A percentile compares a stretch with the other conserved stretches of the same genome.
phyloP scores from a whole-genome alignment of 2,888 invertebrate species.

The Lasioglossum pauxillum region DNA sequence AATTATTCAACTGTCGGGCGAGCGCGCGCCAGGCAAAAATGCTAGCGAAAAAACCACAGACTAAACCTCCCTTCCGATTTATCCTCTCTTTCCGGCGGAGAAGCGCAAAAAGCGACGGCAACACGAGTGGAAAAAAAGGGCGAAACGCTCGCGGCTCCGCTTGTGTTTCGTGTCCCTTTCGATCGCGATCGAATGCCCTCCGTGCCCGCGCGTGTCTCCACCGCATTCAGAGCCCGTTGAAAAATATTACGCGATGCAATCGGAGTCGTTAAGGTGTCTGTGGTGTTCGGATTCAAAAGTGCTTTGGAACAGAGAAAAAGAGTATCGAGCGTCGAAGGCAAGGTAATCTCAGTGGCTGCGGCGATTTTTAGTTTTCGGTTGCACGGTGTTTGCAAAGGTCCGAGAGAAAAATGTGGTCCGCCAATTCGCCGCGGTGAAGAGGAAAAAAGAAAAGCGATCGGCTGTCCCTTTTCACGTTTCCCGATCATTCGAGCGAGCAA shows the following conservation, averaged over 20 bases:
- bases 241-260: neutral
- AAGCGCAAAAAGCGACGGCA: slow-evolving; percentile 32
- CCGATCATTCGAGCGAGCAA: neutral
- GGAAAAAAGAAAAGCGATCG: neutral
- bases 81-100: slow-evolving; percentile 54
- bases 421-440: neutral
- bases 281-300: neutral
- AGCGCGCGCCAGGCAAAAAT: slow-evolving; percentile 64
- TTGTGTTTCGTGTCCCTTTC: neutral
- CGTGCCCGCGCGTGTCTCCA: neutral
- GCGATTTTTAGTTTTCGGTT: slow-evolving; percentile 13
- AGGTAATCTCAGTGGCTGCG: neutral
- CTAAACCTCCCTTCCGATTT: slow-evolving; percentile 69
- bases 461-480: slow-evolving; percentile 8
- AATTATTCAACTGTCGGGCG: slow-evolving; percentile 73
- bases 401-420: neutral
- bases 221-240: neutral
- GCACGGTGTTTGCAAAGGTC: neutral
- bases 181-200: neutral
- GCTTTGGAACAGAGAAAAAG: neutral
- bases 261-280: neutral
- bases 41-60: slow-evolving; percentile 52
- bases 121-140: neutral
- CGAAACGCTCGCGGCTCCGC: neutral
- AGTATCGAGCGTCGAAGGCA: neutral